phyloP scores from a whole-genome alignment of 2,888 invertebrate genomes.

The Agrypnus murinus region DNA sequence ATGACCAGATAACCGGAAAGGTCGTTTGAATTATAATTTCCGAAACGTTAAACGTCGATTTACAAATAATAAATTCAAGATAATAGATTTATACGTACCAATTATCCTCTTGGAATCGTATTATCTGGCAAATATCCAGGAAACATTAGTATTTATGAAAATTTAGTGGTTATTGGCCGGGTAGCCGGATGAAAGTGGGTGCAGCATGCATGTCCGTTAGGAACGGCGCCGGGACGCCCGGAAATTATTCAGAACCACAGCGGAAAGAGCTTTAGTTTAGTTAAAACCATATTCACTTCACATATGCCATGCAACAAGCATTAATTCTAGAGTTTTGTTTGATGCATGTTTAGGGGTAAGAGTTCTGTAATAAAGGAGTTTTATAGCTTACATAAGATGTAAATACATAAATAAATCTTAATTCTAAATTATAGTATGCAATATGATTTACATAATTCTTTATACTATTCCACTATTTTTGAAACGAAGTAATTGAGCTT shows the following conservation, averaged over 20 bases:
- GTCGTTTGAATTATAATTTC: background rate
- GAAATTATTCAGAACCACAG: conserved; percentile 39
- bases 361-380: no score
- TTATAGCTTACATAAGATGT: no score
- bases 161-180: conserved; percentile 37
- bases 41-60: conserved; percentile 12
- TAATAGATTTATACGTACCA: conserved; percentile 32
- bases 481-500: no score
- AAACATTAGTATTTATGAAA: conserved; percentile 39
- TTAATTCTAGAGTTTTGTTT: conserved; percentile 28
- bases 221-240: conserved; percentile 24
- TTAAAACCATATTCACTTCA: conserved; percentile 38
- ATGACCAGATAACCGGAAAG: conserved; percentile 25
- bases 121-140: conserved; percentile 38
- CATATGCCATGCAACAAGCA: conserved; percentile 22
- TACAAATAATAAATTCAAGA: conserved; percentile 18
- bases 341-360: no score
- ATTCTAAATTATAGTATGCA: no score
- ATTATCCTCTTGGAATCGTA: conserved; percentile 13
- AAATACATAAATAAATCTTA: no score
- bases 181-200: conserved; percentile 26
- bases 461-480: no score
- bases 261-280: conserved; percentile 39
- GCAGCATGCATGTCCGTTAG: conserved; percentile 35
- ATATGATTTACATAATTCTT: no score